phyloP scores from a whole-genome alignment of 2,797 vertebrate genomes.

The Gorsachius magnificus region DNA sequence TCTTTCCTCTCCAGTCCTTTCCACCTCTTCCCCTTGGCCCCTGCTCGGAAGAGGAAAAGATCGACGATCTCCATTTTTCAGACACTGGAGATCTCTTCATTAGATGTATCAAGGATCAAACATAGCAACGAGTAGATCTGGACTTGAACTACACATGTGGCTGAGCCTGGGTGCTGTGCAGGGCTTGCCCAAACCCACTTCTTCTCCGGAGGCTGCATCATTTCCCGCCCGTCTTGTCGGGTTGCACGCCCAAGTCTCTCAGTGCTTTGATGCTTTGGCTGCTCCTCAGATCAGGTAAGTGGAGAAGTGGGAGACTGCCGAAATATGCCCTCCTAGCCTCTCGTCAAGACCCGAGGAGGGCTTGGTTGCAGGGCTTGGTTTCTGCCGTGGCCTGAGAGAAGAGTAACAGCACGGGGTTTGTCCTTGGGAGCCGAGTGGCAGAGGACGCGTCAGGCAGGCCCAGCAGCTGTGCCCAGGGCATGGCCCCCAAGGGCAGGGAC shows the following conservation, averaged over 20 bases:
- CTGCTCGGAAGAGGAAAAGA: background rate
- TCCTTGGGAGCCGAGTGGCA: no score
- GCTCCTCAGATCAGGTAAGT: background rate
- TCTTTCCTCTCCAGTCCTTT: background rate
- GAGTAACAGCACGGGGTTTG: no score
- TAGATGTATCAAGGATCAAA: background rate
- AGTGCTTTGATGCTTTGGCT: background rate
- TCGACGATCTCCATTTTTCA: background rate
- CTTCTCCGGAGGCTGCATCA: background rate
- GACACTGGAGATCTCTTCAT: background rate
- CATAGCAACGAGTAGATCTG: background rate
- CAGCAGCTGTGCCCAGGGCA: background rate
- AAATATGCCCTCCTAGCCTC: background rate
- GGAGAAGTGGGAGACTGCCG: background rate
- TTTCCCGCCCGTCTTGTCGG: background rate
- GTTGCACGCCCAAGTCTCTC: background rate
- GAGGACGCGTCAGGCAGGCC: no score
- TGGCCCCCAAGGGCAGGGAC: background rate
- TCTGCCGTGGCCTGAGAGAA: no score
- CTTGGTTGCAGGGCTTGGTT: background rate
- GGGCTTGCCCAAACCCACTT: background rate
- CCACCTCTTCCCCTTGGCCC: background rate
- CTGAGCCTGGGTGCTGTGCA: background rate
- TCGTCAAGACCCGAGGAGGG: background rate
- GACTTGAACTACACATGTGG: background rate